These are phyloP conservation scores for Tribolium castaneum DNA, from an alignment of 1,140 invertebrate genomes.

Conservation along the genomic window DNA sequence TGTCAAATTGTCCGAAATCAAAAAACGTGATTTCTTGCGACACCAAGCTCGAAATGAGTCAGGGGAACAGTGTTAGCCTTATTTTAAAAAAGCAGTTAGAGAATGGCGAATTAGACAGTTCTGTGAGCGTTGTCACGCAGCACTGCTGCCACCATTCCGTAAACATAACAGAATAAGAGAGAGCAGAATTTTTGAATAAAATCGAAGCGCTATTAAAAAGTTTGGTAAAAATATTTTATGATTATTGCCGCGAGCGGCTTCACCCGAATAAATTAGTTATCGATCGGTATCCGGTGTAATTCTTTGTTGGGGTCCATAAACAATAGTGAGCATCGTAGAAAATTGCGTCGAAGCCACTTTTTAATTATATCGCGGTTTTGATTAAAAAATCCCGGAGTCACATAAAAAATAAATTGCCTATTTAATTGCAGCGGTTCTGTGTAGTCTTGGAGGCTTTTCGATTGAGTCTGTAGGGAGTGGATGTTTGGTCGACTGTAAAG, in stretches of 20 bases:
- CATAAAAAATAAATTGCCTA: constrained; percentile 65
- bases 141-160: too few relatives aligned
- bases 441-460: neutral
- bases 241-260: neutral
- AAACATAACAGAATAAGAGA: too few relatives aligned
- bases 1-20: too few relatives aligned
- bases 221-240: neutral
- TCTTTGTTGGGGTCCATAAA: constrained; percentile 18
- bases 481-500: constrained; percentile 56
- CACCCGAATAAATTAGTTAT: constrained; percentile 26
- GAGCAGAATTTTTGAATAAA: too few relatives aligned
- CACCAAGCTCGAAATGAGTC: too few relatives aligned
- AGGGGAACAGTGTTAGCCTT: too few relatives aligned
- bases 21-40: too few relatives aligned
- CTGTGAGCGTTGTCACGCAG: too few relatives aligned
- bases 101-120: too few relatives aligned
- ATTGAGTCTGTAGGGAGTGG: constrained; percentile 51
- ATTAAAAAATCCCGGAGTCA: constrained; percentile 60
- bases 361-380: constrained; percentile 63
- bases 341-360: constrained; percentile 58
- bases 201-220: too few relatives aligned
- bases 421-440: constrained; percentile 58
- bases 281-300: neutral
- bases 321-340: constrained; percentile 42
- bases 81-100: too few relatives aligned